Base-by-base conservation (phyloP, 2,113 vertebrate genomes). In the Spizaetus ornatus region DNA sequence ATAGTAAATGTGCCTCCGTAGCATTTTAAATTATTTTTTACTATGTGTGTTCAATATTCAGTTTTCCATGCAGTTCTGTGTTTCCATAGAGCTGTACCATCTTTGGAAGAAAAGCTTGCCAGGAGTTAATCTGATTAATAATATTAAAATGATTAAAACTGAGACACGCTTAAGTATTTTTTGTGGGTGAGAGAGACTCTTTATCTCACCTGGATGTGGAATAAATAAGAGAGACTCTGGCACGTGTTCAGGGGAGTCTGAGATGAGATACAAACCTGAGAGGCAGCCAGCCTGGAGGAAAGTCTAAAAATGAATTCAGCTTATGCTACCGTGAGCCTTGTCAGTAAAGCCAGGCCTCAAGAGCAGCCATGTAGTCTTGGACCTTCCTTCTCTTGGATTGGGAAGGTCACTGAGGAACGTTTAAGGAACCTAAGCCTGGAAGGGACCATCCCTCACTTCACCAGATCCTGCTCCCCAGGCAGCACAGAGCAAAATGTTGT, bases 41-140 rank as follows among this genome's bases (percentile, higher is more conserved):
- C 20, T 86, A 18, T 34, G 19, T 77, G 29, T 55, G 7, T 59
- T 88, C 62, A 53, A 70, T 66, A 66, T 79, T 56, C 42, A 25
- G 50, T 89, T 91, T 94, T 89, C 70, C 43, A 21, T 27, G 36
- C 7, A 36, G 21, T 71, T 53, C 29, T 89, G 4, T 48, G 62
- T 96, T 94, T 86, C 71, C 80, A 88, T 50, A 70, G 82, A 86
- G 42, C 69, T 47, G 7, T 14, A 43, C 48, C 18, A 0, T 47
- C 36, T 80, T 86, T 90, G 63, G 31, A 83, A 88, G 42, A 80
- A 86, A 93, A 62, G 7, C 12, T 40, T 77, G 34, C 31, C 63
- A 92, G 25, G 13, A 92, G 9, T 83, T 92, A 92, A 95, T 90
- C 71, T 50, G 63, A 81, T 83, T 90, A 93, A 83, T 76, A 80